Evolutionary conservation across 92 coral and sea anemone genomes (phyloP).

Genomic region (Heteractis magnifica): DNA sequence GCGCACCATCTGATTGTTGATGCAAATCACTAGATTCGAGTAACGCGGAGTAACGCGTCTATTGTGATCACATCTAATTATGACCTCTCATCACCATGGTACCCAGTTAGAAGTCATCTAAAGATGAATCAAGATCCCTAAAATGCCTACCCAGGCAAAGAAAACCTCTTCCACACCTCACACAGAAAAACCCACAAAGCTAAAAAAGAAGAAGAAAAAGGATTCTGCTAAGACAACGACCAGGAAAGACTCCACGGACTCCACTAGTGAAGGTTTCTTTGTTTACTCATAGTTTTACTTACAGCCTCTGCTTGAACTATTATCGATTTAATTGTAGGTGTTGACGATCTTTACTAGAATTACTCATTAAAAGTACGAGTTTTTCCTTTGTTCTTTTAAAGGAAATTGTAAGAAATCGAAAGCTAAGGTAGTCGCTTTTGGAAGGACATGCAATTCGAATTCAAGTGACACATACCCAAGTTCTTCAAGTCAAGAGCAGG

Average conservation of each 20-base stretch:
- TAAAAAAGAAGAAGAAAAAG: constrained; percentile 77
- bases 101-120: not conserved
- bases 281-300: constrained; percentile 39
- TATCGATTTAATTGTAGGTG: constrained; percentile 35
- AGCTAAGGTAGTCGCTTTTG: not conserved
- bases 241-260: constrained; percentile 50
- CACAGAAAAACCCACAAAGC: constrained; percentile 52
- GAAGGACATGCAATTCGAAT: not conserved
- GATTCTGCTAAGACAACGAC: constrained; percentile 24
- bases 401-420: constrained; percentile 17
- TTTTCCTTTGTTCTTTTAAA: not conserved
- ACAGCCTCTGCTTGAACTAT: constrained; percentile 8
- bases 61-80: constrained; percentile 14
- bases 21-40: constrained; percentile 10
- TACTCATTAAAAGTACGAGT: not conserved
- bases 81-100: constrained; percentile 23
- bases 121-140: constrained; percentile 27
- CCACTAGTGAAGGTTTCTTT: constrained; percentile 76
- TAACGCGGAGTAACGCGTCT: constrained; percentile 2
- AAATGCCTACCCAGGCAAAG: constrained; percentile 72
- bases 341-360: constrained; percentile 19
- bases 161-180: constrained; percentile 48
- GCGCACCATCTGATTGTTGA: constrained; percentile 28
- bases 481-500: constrained; percentile 31
- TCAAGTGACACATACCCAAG: constrained; percentile 25